A percentile compares a stretch with the other conserved stretches of the same genome.
Conservation (phyloP, 2,113 vertebrate species). For the Thryonomys swinderianus region DNA sequence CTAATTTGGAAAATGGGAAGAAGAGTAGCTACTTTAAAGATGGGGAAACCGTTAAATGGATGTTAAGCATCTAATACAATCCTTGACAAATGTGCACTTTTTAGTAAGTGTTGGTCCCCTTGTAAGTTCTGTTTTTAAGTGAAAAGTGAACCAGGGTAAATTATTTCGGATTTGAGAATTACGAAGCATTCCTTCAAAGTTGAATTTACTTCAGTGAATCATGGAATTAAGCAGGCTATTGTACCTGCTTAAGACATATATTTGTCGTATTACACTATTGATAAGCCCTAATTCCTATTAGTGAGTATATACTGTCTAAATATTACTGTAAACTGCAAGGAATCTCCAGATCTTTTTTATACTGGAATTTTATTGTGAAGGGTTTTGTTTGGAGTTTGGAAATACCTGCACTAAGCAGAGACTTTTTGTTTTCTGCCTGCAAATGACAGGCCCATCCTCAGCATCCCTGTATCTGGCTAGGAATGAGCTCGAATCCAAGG, state of each 20-base stretch:
- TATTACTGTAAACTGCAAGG: slow-evolving; percentile 41
- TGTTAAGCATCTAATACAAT: not conserved
- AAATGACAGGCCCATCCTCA: not conserved
- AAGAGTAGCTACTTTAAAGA: not conserved
- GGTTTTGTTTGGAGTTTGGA: slow-evolving; percentile 13
- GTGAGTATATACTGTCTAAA: not conserved
- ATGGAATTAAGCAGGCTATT: not conserved
- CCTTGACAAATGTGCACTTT: not conserved
- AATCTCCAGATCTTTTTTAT: slow-evolving; percentile 10
- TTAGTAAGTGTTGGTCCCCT: not conserved
- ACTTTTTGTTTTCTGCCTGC: slow-evolving; percentile 15
- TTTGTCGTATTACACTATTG: slow-evolving; percentile 43
- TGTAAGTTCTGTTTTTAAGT: slow-evolving; percentile 35
- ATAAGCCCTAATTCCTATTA: not conserved
- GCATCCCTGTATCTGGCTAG: not conserved
- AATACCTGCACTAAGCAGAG: not conserved
- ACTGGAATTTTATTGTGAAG: slow-evolving; percentile 38
- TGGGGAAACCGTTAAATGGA: slow-evolving; percentile 32
- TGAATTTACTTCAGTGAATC: slow-evolving; percentile 4
- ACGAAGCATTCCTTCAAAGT: slow-evolving; percentile 47
- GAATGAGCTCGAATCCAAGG: not conserved
- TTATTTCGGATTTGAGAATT: slow-evolving; percentile 49
- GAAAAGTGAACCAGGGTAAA: slow-evolving; percentile 35
- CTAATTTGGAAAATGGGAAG: slow-evolving; percentile 29
- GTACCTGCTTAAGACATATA: not conserved